Conservation (phyloP, 2,113 vertebrate species). For the Macaca fascicularis region DNA sequence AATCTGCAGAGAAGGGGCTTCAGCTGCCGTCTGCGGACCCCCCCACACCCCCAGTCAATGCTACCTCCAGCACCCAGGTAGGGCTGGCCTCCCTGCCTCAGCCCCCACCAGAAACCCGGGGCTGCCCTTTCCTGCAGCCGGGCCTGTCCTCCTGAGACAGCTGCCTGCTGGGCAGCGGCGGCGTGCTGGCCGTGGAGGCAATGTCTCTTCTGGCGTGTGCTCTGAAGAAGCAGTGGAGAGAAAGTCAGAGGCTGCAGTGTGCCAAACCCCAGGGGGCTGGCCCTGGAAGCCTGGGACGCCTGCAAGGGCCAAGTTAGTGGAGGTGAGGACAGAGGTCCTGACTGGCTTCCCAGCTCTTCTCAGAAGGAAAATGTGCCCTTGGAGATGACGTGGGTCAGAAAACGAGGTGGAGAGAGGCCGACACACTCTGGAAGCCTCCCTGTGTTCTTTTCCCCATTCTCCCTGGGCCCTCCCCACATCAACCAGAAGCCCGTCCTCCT, state of each 20-base stretch:
- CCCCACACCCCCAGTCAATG: background rate
- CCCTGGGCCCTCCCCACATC: too few species aligned
- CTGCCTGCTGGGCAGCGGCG: background rate
- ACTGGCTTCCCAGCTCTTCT: background rate
- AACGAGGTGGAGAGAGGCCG: background rate
- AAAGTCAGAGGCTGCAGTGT: background rate
- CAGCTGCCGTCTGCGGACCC: background rate
- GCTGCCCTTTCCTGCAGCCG: background rate
- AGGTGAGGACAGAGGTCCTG: background rate
- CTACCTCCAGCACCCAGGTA: background rate
- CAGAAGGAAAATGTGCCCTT: background rate
- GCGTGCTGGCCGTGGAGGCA: rapidly evolving
- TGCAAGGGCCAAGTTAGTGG: background rate
- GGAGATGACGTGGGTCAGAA: background rate
- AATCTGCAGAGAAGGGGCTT: background rate
- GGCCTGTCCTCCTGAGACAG: background rate
- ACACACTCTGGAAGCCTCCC: background rate
- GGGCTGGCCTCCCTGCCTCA: background rate
- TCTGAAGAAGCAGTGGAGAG: too few species aligned
- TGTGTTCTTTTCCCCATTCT: too few species aligned
- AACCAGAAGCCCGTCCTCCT: background rate
- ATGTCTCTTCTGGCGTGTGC: background rate
- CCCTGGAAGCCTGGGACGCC: background rate
- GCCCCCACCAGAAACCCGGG: background rate
- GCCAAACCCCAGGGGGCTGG: background rate